Conservation (phyloP, 1,140 invertebrate species). For the Lepidurus couesii region DNA sequence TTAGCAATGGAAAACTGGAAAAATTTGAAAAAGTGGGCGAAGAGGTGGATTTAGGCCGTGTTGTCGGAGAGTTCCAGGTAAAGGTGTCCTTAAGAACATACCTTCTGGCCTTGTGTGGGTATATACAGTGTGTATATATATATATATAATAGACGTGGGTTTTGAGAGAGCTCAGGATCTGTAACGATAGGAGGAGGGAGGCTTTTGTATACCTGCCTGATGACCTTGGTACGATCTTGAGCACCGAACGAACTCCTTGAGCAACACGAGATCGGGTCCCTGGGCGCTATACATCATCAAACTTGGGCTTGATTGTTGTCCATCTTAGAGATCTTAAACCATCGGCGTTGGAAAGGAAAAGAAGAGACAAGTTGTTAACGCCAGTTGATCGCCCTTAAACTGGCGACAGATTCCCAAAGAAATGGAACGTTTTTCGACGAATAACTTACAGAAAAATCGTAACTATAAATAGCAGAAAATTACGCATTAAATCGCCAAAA, state of each 20-base stretch:
- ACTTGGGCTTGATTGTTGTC: neutral
- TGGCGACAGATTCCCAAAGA: no score
- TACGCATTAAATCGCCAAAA: no score
- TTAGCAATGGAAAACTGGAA: neutral
- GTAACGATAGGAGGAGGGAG: neutral
- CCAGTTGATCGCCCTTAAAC: no score
- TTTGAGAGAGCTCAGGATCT: neutral
- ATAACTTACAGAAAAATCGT: no score
- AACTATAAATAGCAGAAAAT: no score
- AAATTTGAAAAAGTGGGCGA: neutral
- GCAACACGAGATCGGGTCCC: slow-evolving; percentile 5
- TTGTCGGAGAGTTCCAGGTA: neutral
- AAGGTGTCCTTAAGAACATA: neutral
- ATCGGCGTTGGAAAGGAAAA: neutral
- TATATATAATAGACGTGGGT: neutral
- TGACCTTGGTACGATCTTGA: slow-evolving; percentile 12
- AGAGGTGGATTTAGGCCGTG: neutral
- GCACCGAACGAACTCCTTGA: neutral
- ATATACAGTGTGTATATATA: neutral
- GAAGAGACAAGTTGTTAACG: no score
- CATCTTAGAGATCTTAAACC: neutral
- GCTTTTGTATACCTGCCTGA: slow-evolving; percentile 8
- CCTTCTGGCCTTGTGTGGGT: neutral
- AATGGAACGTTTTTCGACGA: no score
- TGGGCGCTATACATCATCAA: slow-evolving; percentile 10